Conservation (phyloP, 2,113 vertebrate genomes). For the Clupea harengus region DNA sequence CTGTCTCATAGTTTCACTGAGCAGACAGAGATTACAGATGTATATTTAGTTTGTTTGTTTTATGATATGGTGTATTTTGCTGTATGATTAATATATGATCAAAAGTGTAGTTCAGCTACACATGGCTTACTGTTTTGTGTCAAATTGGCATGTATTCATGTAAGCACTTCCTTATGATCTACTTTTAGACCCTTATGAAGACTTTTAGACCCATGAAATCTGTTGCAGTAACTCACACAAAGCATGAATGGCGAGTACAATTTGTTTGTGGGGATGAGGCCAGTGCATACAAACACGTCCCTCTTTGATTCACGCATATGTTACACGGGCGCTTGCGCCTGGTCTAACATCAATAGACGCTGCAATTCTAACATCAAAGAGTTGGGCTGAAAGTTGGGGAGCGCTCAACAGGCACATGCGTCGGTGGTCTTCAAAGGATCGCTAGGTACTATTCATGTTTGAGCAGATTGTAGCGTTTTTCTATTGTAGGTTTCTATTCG, state of each 20-base stretch:
- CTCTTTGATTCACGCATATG: background rate
- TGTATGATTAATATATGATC: background rate
- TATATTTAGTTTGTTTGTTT: too few species aligned
- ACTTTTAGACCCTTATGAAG: background rate
- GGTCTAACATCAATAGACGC: conserved; percentile 38
- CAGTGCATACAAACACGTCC: background rate
- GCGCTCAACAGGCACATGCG: conserved; percentile 52
- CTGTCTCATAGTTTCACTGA: too few species aligned
- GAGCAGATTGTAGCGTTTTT: conserved; percentile 48
- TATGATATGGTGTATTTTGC: too few species aligned
- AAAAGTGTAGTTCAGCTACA: background rate
- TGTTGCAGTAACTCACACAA: background rate
- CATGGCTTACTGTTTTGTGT: background rate
- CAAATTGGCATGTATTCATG: background rate
- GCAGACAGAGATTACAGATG: too few species aligned
- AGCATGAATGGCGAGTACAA: too few species aligned
- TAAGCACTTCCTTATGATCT: background rate
- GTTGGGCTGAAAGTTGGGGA: conserved; percentile 64
- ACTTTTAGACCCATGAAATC: background rate
- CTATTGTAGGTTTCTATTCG: conserved; percentile 42
- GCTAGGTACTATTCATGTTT: conserved; percentile 53
- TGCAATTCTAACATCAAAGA: conserved; percentile 65
- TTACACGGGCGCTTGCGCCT: conserved; percentile 25
- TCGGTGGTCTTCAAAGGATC: conserved; percentile 67
- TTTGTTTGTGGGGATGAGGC: background rate